phyloP scores from a whole-genome alignment of 2,797 vertebrate species.

The Phataginus tetradactyla region DNA sequence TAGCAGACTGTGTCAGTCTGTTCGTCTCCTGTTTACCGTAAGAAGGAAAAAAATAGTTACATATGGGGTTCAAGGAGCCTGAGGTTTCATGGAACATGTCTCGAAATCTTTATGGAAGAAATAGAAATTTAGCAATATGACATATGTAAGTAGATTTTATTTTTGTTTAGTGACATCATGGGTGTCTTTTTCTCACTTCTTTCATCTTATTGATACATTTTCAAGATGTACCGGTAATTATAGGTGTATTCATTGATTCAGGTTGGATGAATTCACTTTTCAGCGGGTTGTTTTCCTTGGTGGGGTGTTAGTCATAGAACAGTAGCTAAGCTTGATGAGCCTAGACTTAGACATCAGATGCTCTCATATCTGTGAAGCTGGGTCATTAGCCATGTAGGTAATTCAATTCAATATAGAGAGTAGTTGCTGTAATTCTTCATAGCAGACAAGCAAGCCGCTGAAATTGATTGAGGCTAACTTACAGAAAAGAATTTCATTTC shows the following conservation, averaged over 20 bases:
- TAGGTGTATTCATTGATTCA: background rate
- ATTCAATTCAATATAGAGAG: conserved; percentile 24
- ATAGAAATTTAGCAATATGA: background rate
- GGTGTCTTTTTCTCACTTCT: background rate
- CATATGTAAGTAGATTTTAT: background rate
- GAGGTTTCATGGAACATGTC: background rate
- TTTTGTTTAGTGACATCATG: background rate
- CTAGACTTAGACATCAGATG: conserved; percentile 24
- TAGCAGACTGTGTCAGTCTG: conserved; percentile 13
- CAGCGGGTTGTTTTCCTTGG: background rate
- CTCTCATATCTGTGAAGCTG: background rate
- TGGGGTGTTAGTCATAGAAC: background rate
- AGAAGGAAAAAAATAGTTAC: conserved; percentile 28
- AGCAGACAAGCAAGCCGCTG: background rate
- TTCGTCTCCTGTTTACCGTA: conserved; percentile 25
- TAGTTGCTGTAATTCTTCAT: background rate
- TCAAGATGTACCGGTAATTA: background rate
- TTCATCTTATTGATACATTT: conserved; percentile 35
- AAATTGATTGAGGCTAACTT: conserved; percentile 2
- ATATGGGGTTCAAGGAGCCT: background rate
- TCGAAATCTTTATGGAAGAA: background rate
- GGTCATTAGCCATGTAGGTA: conserved; percentile 19
- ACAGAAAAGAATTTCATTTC: conserved; percentile 28
- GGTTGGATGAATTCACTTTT: conserved; percentile 43
- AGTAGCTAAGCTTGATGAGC: background rate